Evolutionary conservation across 1,140 invertebrate genomes (phyloP).

Genomic region (Brachionus koreanus): DNA sequence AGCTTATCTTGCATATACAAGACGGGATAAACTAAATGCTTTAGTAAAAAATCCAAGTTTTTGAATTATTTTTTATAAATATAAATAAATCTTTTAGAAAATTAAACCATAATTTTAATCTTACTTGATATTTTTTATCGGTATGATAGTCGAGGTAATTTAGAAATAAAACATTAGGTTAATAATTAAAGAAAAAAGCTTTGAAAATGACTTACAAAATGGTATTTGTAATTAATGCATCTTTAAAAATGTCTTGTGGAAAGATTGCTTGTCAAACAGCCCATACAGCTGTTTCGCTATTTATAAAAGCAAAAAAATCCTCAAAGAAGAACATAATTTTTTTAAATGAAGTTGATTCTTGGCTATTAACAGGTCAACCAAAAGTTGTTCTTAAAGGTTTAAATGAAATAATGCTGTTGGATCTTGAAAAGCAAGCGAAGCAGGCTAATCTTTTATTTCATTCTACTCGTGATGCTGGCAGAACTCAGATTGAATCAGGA

Average conservation of each 20-base stretch:
- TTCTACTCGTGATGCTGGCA: constrained; percentile 78
- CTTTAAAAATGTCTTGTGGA: constrained; percentile 22
- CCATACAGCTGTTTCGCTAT: constrained; percentile 21
- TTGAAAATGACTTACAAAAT: constrained; percentile 24
- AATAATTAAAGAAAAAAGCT: not conserved
- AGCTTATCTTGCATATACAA: constrained; percentile 26
- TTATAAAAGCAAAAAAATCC: constrained; percentile 19
- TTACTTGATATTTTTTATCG: not conserved
- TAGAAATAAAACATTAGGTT: not conserved
- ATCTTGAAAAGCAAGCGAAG: not conserved
- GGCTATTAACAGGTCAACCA: not conserved
- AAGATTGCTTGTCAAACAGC: constrained; percentile 33
- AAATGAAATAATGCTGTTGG: not conserved
- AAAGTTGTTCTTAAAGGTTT: constrained; percentile 30
- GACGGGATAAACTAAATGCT: constrained; percentile 9
- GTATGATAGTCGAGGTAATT: not conserved
- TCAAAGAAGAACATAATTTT: not conserved
- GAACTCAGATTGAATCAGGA: constrained; percentile 79
- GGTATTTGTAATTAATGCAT: constrained; percentile 36
- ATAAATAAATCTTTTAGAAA: constrained; percentile 38
- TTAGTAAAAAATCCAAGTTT: constrained; percentile 39
- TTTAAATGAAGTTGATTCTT: constrained; percentile 35
- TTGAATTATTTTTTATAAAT: constrained; percentile 23
- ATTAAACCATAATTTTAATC: not conserved
- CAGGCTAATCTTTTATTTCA: constrained; percentile 57